Conservation (phyloP, 2,113 vertebrate species). For the Nyctereutes procyonoides region DNA sequence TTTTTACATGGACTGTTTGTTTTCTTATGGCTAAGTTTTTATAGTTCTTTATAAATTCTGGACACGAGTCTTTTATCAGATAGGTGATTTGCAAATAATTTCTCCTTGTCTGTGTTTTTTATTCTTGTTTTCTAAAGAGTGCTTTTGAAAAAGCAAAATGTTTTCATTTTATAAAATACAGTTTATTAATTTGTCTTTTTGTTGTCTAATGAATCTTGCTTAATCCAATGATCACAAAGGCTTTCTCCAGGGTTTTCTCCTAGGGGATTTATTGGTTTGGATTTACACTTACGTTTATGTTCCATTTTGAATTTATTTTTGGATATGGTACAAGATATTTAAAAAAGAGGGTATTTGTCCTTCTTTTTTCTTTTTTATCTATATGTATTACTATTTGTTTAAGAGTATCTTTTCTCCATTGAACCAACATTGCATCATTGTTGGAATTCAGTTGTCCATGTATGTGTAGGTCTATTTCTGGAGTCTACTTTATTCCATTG, state of each 20-base stretch:
- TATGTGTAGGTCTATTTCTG: rapidly evolving
- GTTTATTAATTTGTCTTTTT: not conserved
- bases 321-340: not conserved
- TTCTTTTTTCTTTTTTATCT: not conserved
- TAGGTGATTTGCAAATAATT: not conserved
- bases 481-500: not conserved
- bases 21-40: not conserved
- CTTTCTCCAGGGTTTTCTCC: not conserved
- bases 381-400: not conserved
- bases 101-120: not conserved
- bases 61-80: not conserved
- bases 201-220: not conserved
- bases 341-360: not conserved
- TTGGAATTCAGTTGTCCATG: not conserved
- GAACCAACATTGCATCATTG: not conserved
- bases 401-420: not conserved
- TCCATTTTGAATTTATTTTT: not conserved
- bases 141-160: not conserved
- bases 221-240: not conserved
- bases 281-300: not conserved
- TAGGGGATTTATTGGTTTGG: not conserved
- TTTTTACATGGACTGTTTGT: not conserved
- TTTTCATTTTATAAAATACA: not conserved
- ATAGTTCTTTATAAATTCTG: not conserved
- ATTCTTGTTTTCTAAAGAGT: not conserved